Base-by-base conservation (phyloP, 2,888 invertebrate genomes). In the Cistogaster globosa region DNA sequence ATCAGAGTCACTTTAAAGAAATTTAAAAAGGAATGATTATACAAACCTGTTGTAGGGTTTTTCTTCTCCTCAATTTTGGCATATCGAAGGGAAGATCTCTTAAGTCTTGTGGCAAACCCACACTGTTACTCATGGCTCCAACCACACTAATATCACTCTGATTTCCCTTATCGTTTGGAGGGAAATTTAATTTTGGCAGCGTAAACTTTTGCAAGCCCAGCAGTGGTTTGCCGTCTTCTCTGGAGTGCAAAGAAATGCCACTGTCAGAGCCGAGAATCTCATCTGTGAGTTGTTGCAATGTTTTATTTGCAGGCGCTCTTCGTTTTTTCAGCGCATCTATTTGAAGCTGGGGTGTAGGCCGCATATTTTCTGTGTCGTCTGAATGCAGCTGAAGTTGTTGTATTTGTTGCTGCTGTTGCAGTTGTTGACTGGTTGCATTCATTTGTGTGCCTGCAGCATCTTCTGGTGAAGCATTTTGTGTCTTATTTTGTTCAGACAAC, bases 261-360 rank as follows among this genome's bases (percentile, higher is more conserved):
- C 97, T 97, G 89, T 97, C 97, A 0, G 97, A 97, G 57, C 97
- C 97, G 88, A 97, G 96, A 87, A 97, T 96, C 93, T 96, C 96
- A 3, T 95, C 95, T 88, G 92, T 90, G 84, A 92, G 86, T 48
- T 92, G 92, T 48, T 92, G 87, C 20, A 92, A 92, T 90, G 97
- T 96, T 91, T 96, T 96, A 91, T 97, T 97, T 89, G 96, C 96
- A 72, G 96, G 95, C 38, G 95, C 94, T 82, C 96, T 93, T 94
- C 88, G 89, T 88, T 87, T 91, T 92, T 77, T 92, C 80, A 87
- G 74, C 86, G 89, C 77, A 86, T 88, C 89, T 22, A 87, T 77
- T 72, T 87, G 87, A 63, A 86, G 72, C 32, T 87, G 88, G 53
- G 85, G 75, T 16, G 67, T 38, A 36, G 85, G 79, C 1, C 86